phyloP scores from a whole-genome alignment of 2,797 vertebrate genomes.

The Apogon talboti region DNA sequence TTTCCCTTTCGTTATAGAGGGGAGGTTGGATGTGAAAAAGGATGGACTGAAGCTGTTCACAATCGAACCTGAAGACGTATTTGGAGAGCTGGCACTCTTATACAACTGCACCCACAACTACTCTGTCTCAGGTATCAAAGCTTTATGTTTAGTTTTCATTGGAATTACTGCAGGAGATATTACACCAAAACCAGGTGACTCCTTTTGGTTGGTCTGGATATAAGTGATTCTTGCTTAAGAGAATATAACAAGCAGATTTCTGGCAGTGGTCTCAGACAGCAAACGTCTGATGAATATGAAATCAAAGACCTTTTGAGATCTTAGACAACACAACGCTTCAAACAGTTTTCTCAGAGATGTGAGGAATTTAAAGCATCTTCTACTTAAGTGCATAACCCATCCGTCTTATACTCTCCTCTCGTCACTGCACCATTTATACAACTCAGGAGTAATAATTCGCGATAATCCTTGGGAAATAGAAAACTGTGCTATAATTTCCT shows the following conservation, averaged over 20 bases:
- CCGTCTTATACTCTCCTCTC: not conserved
- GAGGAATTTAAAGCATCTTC: constrained; percentile 50
- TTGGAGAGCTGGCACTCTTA: constrained; percentile 80
- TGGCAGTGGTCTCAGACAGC: constrained; percentile 38
- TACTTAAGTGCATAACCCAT: constrained; percentile 6
- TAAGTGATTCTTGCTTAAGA: too few species aligned
- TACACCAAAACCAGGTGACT: constrained; percentile 23
- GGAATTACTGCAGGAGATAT: not conserved
- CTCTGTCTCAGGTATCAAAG: constrained; percentile 78
- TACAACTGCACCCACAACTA: constrained; percentile 74
- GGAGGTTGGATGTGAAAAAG: constrained; percentile 78
- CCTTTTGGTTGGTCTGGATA: constrained; percentile 12
- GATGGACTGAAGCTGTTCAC: constrained; percentile 71
- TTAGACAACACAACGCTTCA: constrained; percentile 48
- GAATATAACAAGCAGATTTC: constrained; percentile 22
- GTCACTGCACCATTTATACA: not conserved
- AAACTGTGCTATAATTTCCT: constrained; percentile 36
- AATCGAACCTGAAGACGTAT: constrained; percentile 72
- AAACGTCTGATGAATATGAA: constrained; percentile 55
- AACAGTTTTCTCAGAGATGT: constrained; percentile 43
- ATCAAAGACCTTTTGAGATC: constrained; percentile 64
- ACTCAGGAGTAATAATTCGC: constrained; percentile 10
- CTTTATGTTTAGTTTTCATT: not conserved
- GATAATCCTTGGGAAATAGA: constrained; percentile 26
- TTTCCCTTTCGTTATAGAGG: constrained; percentile 67